Percentiles rank a stretch among this genome's conserved stretches.
Evolutionary conservation across 2,113 vertebrate species (phyloP).

Genomic region (Gadus macrocephalus): DNA sequence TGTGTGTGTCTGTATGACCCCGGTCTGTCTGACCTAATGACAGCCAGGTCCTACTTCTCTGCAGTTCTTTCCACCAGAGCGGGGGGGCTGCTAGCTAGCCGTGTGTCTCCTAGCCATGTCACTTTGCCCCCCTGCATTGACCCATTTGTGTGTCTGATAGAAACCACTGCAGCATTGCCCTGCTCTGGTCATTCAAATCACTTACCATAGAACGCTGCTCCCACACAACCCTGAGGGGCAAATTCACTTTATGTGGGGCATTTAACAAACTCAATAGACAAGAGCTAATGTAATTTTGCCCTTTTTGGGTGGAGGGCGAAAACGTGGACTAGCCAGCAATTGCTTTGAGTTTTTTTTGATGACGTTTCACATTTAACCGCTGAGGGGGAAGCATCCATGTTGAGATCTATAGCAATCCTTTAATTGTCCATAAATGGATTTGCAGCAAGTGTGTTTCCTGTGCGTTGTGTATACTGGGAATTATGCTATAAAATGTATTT

Average conservation of each 20-base stretch:
- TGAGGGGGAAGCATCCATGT: slow-evolving; percentile 50
- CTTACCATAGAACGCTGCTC: slow-evolving; percentile 67
- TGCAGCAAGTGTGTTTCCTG: slow-evolving; percentile 38
- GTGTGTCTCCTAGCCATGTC: slow-evolving; percentile 48
- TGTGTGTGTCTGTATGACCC: slow-evolving; percentile 7
- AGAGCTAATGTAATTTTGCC: slow-evolving; percentile 64
- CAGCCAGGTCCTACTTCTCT: slow-evolving; percentile 50
- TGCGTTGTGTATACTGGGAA: neutral
- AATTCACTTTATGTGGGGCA: slow-evolving; percentile 70
- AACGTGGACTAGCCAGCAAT: slow-evolving; percentile 25
- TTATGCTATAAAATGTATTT: neutral
- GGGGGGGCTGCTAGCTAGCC: slow-evolving; percentile 39
- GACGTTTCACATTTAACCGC: slow-evolving; percentile 56
- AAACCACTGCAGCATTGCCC: slow-evolving; percentile 43
- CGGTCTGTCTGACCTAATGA: slow-evolving; percentile 55
- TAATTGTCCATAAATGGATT: slow-evolving; percentile 63
- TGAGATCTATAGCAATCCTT: slow-evolving; percentile 66
- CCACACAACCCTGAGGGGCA: slow-evolving; percentile 62
- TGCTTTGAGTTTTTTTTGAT: slow-evolving; percentile 46
- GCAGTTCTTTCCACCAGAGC: slow-evolving; percentile 44
- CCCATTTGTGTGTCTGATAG: slow-evolving; percentile 68
- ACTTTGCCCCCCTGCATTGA: slow-evolving; percentile 68
- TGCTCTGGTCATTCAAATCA: slow-evolving; percentile 67
- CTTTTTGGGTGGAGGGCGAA: slow-evolving; percentile 64
- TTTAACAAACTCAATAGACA: slow-evolving; percentile 73